A percentile compares a stretch with the other conserved stretches of the same genome.
These are phyloP conservation scores for Idaea biselata DNA, from an alignment of 2,888 invertebrate genomes.

Conservation along the genomic window DNA sequence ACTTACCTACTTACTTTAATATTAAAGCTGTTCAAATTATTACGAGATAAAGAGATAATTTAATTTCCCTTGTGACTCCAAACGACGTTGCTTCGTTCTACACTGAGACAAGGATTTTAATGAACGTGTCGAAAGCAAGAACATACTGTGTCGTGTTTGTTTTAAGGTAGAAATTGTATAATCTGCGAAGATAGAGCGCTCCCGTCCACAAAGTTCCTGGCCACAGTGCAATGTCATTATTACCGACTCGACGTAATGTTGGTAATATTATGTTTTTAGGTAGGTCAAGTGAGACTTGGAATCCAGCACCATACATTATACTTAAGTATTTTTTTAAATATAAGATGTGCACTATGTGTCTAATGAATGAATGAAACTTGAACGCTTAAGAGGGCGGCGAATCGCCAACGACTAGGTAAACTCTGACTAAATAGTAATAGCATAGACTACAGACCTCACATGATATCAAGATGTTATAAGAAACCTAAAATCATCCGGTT, in stretches of 20 bases:
- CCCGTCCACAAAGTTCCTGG: not conserved
- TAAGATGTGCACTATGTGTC: too few relatives aligned
- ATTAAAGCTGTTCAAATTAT: constrained; percentile 31
- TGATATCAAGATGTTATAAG: too few relatives aligned
- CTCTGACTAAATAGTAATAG: too few relatives aligned
- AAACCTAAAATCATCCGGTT: too few relatives aligned
- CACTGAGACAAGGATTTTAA: constrained; percentile 4
- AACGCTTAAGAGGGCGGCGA: too few relatives aligned
- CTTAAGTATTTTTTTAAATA: too few relatives aligned
- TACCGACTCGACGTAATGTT: constrained; percentile 9
- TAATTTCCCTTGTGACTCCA: constrained; percentile 28
- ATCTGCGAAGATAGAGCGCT: not conserved
- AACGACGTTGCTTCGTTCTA: constrained; percentile 8
- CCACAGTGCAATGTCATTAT: constrained; percentile 2
- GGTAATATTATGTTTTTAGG: constrained; percentile 12
- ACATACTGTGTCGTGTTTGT: not conserved
- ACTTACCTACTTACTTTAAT: constrained; percentile 25
- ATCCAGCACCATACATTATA: too few relatives aligned
- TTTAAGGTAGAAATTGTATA: not conserved
- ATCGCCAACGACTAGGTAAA: too few relatives aligned
- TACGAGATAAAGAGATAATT: constrained; percentile 30
- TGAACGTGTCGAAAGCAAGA: not conserved
- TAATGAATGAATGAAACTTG: too few relatives aligned
- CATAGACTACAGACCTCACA: too few relatives aligned
- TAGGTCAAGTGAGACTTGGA: not conserved